Evolutionary conservation across 1,140 invertebrate genomes (phyloP).

Genomic region (Dryas iulia): DNA sequence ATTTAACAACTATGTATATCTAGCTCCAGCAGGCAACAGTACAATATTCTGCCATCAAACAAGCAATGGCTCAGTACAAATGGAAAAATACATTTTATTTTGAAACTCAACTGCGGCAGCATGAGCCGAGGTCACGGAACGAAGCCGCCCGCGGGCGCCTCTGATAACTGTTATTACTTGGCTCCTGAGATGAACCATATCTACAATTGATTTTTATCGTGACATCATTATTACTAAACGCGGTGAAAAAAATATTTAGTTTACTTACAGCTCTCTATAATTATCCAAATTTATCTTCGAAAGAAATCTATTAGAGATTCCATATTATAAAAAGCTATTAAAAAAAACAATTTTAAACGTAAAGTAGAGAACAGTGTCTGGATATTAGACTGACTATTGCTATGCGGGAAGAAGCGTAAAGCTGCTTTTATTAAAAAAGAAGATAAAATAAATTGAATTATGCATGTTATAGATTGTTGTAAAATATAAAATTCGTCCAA

Average conservation of each 20-base stretch:
- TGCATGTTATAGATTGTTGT: constrained; percentile 14
- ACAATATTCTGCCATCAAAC: no score
- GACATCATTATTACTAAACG: constrained; percentile 63
- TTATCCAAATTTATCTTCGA: constrained; percentile 49
- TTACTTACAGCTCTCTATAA: constrained; percentile 44
- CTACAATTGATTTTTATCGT: constrained; percentile 66
- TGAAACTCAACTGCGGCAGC: not conserved
- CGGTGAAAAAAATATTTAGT: constrained; percentile 42
- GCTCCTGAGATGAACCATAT: constrained; percentile 54
- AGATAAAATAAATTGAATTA: constrained; percentile 16
- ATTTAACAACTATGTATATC: no score
- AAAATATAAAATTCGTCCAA: constrained; percentile 28
- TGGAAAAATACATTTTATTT: not conserved
- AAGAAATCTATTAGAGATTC: constrained; percentile 46
- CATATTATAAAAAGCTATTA: constrained; percentile 24
- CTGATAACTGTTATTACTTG: constrained; percentile 59
- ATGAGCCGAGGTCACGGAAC: constrained; percentile 19
- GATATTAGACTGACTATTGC: no score
- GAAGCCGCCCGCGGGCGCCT: constrained; percentile 38
- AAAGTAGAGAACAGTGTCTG: no score
- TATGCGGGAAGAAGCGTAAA: no score
- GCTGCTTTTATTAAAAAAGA: no score
- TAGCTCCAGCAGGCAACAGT: no score
- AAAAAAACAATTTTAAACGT: no score
- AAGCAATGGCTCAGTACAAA: no score